Conservation (phyloP, 2,797 vertebrate species). For the Pipistrellus pipistrellus region DNA sequence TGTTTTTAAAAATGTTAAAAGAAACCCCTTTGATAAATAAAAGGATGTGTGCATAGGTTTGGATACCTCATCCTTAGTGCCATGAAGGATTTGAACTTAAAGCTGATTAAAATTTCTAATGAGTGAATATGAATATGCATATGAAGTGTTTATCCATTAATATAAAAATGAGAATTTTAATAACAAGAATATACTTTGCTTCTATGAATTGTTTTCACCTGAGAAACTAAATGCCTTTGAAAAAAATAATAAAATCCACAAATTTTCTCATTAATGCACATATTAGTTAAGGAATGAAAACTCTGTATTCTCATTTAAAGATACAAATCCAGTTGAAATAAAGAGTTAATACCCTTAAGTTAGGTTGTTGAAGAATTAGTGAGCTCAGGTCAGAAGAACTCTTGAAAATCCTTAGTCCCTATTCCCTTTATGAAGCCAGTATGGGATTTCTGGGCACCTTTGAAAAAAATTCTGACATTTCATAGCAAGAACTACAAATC, state of each 20-base stretch:
- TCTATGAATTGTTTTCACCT: conserved; percentile 44
- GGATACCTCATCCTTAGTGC: background rate
- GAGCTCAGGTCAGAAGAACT: conserved; percentile 12
- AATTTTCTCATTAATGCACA: conserved; percentile 59
- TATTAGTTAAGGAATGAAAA: conserved; percentile 70
- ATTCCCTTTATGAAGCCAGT: background rate
- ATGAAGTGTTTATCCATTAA: conserved; percentile 35
- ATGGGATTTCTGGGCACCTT: conserved; percentile 57
- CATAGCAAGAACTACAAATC: conserved; percentile 36
- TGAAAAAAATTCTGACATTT: conserved; percentile 76
- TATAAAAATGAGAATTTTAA: conserved; percentile 53
- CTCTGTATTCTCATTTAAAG: conserved; percentile 58
- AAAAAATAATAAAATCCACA: conserved; percentile 57
- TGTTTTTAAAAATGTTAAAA: background rate
- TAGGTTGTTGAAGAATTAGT: conserved; percentile 11
- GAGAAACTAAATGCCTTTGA: conserved; percentile 63
- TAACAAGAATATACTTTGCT: conserved; percentile 42
- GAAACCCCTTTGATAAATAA: conserved; percentile 15
- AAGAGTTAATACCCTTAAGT: conserved; percentile 17
- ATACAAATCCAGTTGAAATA: conserved; percentile 60
- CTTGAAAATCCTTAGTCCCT: conserved; percentile 4
- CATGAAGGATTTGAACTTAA: conserved; percentile 58
- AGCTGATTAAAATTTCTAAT: conserved; percentile 68
- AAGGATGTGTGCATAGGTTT: conserved; percentile 35
- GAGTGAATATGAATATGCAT: conserved; percentile 26